Conservation (phyloP, 2,888 invertebrate species). For the Melinaea menophilus region DNA sequence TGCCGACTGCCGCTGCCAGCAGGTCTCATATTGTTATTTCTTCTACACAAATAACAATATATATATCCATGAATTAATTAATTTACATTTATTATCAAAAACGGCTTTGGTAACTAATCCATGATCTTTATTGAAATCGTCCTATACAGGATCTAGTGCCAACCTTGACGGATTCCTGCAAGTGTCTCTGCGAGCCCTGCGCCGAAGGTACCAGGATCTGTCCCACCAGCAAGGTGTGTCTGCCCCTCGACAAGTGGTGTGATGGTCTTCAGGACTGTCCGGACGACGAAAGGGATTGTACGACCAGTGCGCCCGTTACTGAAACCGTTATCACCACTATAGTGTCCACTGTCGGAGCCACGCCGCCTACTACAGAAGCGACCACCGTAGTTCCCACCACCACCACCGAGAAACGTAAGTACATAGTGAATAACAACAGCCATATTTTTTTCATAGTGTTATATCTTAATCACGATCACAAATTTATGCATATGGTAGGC, state of each 20-base stretch:
- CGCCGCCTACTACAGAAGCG: conserved; percentile 33
- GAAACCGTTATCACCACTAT: conserved; percentile 39
- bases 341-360: conserved; percentile 42
- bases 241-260: conserved; percentile 79
- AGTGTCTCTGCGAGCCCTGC: conserved; percentile 86
- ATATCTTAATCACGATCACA: no score
- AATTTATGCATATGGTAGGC: no score
- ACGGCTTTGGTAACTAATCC: no score
- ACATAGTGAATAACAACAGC: background rate
- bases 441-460: no score
- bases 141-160: conserved; percentile 71
- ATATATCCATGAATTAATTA: no score
- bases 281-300: conserved; percentile 87
- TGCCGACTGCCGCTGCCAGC: conserved; percentile 81
- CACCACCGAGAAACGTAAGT: conserved; percentile 37
- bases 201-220: conserved; percentile 82
- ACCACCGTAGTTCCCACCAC: conserved; percentile 28
- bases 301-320: conserved; percentile 44
- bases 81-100: no score
- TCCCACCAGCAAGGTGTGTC: conserved; percentile 84
- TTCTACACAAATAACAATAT: background rate
- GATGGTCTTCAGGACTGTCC: conserved; percentile 89
- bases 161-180: conserved; percentile 80
- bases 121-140: background rate
- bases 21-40: conserved; percentile 42